Base-by-base conservation (phyloP, 1,140 invertebrate genomes). In the Heliconius eleuchia region DNA sequence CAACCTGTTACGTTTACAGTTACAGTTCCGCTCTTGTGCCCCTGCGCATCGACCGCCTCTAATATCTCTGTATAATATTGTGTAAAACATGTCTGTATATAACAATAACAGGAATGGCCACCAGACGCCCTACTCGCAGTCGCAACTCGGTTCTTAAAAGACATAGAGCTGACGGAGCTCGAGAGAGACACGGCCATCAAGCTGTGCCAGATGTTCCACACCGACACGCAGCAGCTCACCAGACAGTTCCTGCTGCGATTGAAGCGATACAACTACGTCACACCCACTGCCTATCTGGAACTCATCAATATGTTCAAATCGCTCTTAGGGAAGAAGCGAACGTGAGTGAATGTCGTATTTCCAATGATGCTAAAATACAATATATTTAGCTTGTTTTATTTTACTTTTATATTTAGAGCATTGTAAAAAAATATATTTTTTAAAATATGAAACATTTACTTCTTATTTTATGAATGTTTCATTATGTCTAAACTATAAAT, bases 211-310 rank as follows among this genome's bases (percentile, higher is more conserved):
- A 96, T 94, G 82, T 99, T 99, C 91, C 98, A 99, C 89, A 97
- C 97, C 4, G 97, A 97, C 73, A 98, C 98, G 0, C 96, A 98
- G 88, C 90, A 95, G 42, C 93, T 99, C 34, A 98, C 98, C 1
- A 89, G 95, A 0, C 96, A 97, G 85, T 98, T 97, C 92, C 95
- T 96, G n/a, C 83, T 95, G 2, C 95, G 97, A 79, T 88, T 97
- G 50, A 96, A 96, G 55, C 95, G 98, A 76, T 96, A 97, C 82
- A 98, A 97, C 86, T 99, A 99, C 90, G 98, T 99, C 0, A 99
- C 99, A 0, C 98, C 98, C 0, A 99, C 98, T 0, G 99, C 98
- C 0, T 99, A 99, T 91, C 93, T 99, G 66, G 98, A 99, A 89
- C 95, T 99, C 87, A 98, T 99, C 79, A 97, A 96, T 83, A 98